phyloP scores from a whole-genome alignment of 2,113 vertebrate genomes.

The Esox niger region DNA sequence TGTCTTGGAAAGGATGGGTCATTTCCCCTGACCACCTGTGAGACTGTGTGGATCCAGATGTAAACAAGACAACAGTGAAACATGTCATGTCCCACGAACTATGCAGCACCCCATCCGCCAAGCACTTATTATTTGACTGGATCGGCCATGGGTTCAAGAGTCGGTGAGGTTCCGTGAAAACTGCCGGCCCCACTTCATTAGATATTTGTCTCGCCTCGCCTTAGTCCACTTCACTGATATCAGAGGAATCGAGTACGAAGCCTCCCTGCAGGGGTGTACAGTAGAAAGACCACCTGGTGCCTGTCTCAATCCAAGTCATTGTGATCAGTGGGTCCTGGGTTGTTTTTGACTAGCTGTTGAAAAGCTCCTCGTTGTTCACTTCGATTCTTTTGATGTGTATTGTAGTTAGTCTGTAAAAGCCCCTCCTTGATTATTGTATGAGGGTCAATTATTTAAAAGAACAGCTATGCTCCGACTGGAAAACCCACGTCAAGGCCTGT shows the following conservation, averaged over 20 bases:
- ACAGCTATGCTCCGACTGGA: slow-evolving; percentile 33
- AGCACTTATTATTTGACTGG: too few relatives aligned
- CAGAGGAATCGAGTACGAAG: slow-evolving; percentile 39
- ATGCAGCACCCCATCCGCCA: too few relatives aligned
- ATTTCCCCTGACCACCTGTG: too few relatives aligned
- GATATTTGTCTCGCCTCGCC: slow-evolving; percentile 21
- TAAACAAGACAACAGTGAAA: too few relatives aligned
- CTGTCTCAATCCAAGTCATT: slow-evolving; percentile 32
- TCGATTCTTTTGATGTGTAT: slow-evolving; percentile 13
- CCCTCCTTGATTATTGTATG: slow-evolving; percentile 54
- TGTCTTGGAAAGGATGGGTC: too few relatives aligned
- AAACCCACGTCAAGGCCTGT: slow-evolving; percentile 64
- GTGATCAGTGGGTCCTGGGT: slow-evolving; percentile 42
- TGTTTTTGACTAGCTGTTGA: slow-evolving; percentile 43
- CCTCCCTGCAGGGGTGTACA: slow-evolving; percentile 25
- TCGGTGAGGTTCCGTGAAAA: too few relatives aligned
- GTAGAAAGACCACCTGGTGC: slow-evolving; percentile 36
- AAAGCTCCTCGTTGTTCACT: slow-evolving; percentile 57
- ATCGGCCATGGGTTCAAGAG: too few relatives aligned
- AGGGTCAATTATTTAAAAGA: slow-evolving; percentile 56
- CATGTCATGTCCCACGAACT: too few relatives aligned
- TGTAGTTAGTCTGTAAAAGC: slow-evolving; percentile 13
- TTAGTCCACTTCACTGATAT: slow-evolving; percentile 53
- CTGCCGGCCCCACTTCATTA: not conserved
- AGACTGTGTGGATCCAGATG: too few relatives aligned